phyloP scores from a whole-genome alignment of 1,140 invertebrate species.

The Orchesella cincta region DNA sequence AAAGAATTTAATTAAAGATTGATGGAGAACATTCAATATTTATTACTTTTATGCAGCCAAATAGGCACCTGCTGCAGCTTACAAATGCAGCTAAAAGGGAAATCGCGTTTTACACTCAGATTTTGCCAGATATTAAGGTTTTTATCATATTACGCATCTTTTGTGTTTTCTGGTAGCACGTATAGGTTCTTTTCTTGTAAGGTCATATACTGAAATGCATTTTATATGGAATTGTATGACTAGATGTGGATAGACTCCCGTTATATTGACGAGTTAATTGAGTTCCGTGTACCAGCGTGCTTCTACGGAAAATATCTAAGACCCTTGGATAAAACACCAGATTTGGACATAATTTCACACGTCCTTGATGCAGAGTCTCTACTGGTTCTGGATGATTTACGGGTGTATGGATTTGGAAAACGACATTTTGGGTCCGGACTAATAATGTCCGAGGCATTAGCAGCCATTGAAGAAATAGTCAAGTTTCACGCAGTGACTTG shows the following conservation, averaged over 20 bases:
- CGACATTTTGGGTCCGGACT: slow-evolving; percentile 1
- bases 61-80: not conserved
- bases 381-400: slow-evolving; percentile 64
- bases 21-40: too few relatives aligned
- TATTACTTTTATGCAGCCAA: not conserved
- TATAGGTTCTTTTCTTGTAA: not conserved
- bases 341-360: slow-evolving; percentile 62
- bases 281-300: slow-evolving; percentile 37
- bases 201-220: too few relatives aligned
- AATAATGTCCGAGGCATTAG: not conserved
- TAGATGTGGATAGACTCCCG: slow-evolving; percentile 27
- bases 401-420: slow-evolving; percentile 60
- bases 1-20: too few relatives aligned
- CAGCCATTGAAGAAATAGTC: slow-evolving; percentile 17
- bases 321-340: slow-evolving; percentile 62
- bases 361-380: slow-evolving; percentile 46
- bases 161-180: not conserved
- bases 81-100: slow-evolving; percentile 24
- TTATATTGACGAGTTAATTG: not conserved
- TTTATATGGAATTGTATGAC: too few relatives aligned
- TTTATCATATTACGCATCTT: not conserved
- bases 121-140: slow-evolving; percentile 31
- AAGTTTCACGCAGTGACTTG: slow-evolving; percentile 17
- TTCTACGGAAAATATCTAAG: slow-evolving; percentile 34
- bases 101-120: slow-evolving; percentile 38